These are phyloP conservation scores for Anguilla anguilla DNA, from an alignment of 2,797 vertebrate genomes.

Conservation along the genomic window DNA sequence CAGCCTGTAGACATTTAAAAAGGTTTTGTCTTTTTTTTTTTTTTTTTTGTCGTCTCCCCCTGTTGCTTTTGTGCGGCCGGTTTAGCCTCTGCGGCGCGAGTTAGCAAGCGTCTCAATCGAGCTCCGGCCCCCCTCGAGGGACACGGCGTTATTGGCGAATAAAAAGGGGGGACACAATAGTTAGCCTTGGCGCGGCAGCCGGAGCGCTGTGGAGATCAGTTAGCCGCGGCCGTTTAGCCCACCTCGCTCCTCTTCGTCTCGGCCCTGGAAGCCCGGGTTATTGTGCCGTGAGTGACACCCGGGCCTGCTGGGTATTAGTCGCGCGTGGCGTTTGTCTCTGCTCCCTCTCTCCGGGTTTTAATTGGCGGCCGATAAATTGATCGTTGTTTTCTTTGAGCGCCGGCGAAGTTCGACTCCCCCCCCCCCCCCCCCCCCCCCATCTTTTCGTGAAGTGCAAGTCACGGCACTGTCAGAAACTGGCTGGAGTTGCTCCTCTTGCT, in stretches of 20 bases:
- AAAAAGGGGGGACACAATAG: conserved; percentile 36
- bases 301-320: conserved; percentile 41
- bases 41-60: conserved; percentile 22
- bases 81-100: conserved; percentile 20
- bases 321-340: not conserved
- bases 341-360: conserved; percentile 40
- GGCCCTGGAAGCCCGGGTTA: conserved; percentile 38
- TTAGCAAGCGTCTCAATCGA: conserved; percentile 41
- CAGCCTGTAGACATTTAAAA: conserved; percentile 22
- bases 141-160: conserved; percentile 40
- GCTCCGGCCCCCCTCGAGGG: conserved; percentile 39
- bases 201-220: not conserved
- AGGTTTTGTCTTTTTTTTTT: conserved; percentile 27
- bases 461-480: not conserved
- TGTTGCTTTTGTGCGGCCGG: conserved; percentile 31
- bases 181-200: conserved; percentile 48
- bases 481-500: not conserved
- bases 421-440: not conserved
- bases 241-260: conserved; percentile 31
- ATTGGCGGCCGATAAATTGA: conserved; percentile 60
- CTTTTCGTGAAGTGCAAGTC: conserved; percentile 16
- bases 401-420: not conserved
- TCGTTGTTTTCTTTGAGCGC: conserved; percentile 44
- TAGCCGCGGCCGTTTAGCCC: conserved; percentile 45
- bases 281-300: conserved; percentile 41